phyloP scores from a whole-genome alignment of 2,888 invertebrate genomes.

The Oligia strigilis region DNA sequence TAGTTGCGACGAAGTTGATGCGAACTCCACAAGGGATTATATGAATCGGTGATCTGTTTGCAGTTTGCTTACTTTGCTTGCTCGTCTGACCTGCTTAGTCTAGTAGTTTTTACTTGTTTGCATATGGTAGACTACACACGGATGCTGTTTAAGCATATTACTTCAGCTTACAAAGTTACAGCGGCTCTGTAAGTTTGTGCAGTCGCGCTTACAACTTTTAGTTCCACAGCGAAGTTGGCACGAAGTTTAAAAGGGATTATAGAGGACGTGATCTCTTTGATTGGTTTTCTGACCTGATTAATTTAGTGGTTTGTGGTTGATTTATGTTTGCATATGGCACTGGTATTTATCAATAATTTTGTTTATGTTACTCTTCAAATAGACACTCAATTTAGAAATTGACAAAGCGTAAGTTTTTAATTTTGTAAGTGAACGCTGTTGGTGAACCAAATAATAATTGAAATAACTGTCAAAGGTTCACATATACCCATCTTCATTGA shows the following conservation, averaged over 20 bases:
- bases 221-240: constrained; percentile 36
- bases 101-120: constrained; percentile 49
- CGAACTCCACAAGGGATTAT: constrained; percentile 40
- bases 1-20: constrained; percentile 55
- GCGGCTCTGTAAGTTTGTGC: constrained; percentile 41
- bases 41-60: constrained; percentile 49
- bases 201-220: constrained; percentile 45
- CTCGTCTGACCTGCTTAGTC: constrained; percentile 37
- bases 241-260: constrained; percentile 40
- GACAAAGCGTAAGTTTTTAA: constrained; percentile 18
- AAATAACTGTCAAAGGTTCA: constrained; percentile 20
- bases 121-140: constrained; percentile 37
- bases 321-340: constrained; percentile 44
- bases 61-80: constrained; percentile 25
- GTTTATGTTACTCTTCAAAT: constrained; percentile 31
- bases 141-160: constrained; percentile 41
- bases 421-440: constrained; percentile 29
- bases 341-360: constrained; percentile 18
- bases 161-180: constrained; percentile 44
- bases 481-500: constrained; percentile 23
- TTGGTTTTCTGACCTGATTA: constrained; percentile 46
- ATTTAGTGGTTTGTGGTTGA: constrained; percentile 39
- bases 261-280: constrained; percentile 35
- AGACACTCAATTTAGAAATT: constrained; percentile 34
- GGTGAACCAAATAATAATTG: constrained; percentile 24